Evolutionary conservation across 2,113 vertebrate genomes (phyloP).

Genomic region (Xenotilapia flavipinnis): DNA sequence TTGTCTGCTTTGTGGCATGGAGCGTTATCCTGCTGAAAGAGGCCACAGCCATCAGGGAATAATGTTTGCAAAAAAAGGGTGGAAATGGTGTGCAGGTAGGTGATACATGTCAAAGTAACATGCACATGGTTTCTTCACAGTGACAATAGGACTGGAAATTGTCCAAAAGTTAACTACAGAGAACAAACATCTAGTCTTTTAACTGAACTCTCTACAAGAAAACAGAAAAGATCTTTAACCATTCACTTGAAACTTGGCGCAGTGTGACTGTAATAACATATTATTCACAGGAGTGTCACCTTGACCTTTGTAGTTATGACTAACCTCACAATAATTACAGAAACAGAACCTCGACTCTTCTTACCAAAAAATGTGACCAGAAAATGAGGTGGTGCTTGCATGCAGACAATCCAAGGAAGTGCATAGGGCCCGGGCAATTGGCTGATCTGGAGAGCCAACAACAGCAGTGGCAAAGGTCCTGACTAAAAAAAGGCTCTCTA

Average conservation of each 20-base stretch:
- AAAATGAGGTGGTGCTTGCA: rapidly evolving
- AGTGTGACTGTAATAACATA: neutral
- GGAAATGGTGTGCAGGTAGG: neutral
- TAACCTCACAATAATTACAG: neutral
- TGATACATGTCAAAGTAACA: neutral
- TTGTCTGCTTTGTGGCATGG: neutral
- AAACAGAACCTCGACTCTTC: neutral
- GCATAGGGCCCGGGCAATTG: neutral
- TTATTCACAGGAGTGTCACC: neutral
- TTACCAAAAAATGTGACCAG: neutral
- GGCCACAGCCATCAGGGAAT: neutral
- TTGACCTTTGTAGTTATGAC: neutral
- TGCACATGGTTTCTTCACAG: neutral
- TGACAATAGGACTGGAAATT: neutral
- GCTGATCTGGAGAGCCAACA: rapidly evolving
- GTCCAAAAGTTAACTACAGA: neutral
- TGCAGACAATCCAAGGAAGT: neutral
- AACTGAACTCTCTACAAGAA: neutral
- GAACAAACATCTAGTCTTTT: neutral
- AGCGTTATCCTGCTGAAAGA: neutral
- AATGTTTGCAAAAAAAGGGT: neutral
- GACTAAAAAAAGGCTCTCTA: neutral
- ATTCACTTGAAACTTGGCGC: neutral
- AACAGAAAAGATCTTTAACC: neutral
- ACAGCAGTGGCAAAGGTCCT: neutral